Conservation (phyloP, 2,888 invertebrate genomes). For the Drepana falcataria region DNA sequence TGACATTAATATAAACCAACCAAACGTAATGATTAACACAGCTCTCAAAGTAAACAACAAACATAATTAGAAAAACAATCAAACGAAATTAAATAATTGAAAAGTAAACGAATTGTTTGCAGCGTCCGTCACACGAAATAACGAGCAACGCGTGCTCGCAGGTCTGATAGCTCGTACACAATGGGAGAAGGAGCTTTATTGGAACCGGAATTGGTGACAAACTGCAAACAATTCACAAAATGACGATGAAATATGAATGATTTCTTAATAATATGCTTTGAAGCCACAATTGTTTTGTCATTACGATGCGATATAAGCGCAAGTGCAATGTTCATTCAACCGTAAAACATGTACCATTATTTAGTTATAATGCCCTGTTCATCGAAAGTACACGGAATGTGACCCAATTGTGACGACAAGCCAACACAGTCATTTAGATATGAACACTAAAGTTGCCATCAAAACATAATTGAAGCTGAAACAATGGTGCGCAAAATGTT, state of each 20-base stretch:
- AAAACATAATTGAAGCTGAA: slow-evolving; percentile 22
- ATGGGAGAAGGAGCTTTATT: too few species aligned
- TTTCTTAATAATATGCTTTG: slow-evolving; percentile 10
- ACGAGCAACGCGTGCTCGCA: too few species aligned
- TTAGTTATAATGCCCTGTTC: neutral
- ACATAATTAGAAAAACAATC: slow-evolving; percentile 22
- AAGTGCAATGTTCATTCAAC: neutral
- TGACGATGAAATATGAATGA: slow-evolving; percentile 53
- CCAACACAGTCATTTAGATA: neutral
- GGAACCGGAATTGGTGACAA: neutral
- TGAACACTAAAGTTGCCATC: slow-evolving; percentile 8
- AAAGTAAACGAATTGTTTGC: slow-evolving; percentile 36
- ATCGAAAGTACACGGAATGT: neutral
- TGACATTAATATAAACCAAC: slow-evolving; percentile 38
- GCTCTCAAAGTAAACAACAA: slow-evolving; percentile 24
- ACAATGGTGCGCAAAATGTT: slow-evolving; percentile 7
- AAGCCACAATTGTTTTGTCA: neutral
- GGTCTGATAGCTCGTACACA: too few species aligned
- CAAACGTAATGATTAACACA: slow-evolving; percentile 35
- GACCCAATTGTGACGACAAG: neutral
- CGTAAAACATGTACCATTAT: neutral
- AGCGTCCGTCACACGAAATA: slow-evolving; percentile 9
- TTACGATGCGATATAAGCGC: neutral
- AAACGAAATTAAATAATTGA: slow-evolving; percentile 33
- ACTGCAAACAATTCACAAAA: slow-evolving; percentile 35